Evolutionary conservation across 2,888 invertebrate genomes (phyloP).

Genomic region (Nemotelus pantherinus): DNA sequence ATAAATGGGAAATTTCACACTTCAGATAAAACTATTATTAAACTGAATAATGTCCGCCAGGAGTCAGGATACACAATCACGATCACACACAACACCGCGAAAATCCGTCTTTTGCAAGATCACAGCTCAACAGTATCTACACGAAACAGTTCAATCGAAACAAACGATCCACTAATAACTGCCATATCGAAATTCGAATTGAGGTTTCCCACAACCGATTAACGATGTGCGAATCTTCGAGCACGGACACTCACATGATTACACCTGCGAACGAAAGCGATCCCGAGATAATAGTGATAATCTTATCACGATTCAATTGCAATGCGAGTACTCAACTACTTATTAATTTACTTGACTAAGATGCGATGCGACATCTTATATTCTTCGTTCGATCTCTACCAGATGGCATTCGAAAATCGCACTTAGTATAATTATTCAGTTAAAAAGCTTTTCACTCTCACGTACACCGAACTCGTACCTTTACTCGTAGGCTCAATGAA

Average conservation of each 20-base stretch:
- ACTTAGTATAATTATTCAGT: background rate
- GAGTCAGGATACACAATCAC: no score
- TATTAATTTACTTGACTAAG: background rate
- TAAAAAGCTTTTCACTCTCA: slow-evolving; percentile 9
- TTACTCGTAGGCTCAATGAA: no score
- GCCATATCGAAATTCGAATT: background rate
- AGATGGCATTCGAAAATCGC: slow-evolving; percentile 12
- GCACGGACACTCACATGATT: slow-evolving; percentile 36
- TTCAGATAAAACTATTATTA: background rate
- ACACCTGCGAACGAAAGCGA: slow-evolving; percentile 28
- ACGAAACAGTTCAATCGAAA: background rate
- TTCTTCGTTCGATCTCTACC: background rate
- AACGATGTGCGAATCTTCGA: background rate
- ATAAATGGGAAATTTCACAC: background rate
- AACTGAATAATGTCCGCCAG: background rate
- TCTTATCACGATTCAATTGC: slow-evolving; percentile 35
- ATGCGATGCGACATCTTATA: slow-evolving; percentile 18
- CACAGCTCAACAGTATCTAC: background rate
- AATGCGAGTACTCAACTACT: background rate
- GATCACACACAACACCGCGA: no score
- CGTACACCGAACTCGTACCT: background rate
- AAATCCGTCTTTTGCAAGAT: no score
- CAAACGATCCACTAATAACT: background rate
- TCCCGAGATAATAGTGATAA: slow-evolving; percentile 40
- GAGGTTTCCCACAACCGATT: slow-evolving; percentile 14